Conservation (phyloP, 2,113 vertebrate species). For the Lycocorax pyrrhopterus region DNA sequence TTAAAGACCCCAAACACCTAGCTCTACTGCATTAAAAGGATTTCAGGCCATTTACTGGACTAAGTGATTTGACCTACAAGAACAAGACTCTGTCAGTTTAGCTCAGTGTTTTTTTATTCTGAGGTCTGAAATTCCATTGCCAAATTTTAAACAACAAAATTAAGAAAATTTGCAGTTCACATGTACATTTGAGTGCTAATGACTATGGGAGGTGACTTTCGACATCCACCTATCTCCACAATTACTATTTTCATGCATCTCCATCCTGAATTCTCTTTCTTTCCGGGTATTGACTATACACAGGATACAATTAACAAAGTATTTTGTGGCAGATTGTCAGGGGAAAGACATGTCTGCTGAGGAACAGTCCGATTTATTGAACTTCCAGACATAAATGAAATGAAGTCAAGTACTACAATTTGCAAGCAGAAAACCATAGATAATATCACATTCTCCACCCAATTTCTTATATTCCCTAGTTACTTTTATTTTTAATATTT, state of each 20-base stretch:
- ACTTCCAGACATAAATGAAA: neutral
- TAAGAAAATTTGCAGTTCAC: neutral
- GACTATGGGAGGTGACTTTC: neutral
- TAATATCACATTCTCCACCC: neutral
- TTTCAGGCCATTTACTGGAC: neutral
- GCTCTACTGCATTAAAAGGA: neutral
- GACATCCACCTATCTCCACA: neutral
- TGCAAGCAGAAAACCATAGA: neutral
- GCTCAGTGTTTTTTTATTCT: neutral
- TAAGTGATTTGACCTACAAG: neutral
- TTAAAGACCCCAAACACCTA: neutral
- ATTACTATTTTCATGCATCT: neutral
- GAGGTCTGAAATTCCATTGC: neutral
- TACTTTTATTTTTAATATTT: neutral
- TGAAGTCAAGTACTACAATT: neutral
- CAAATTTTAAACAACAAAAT: neutral
- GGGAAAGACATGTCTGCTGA: neutral
- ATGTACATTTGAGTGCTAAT: neutral
- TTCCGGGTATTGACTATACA: fast-evolving
- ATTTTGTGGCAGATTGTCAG: neutral
- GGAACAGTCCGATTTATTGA: neutral
- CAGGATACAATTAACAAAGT: neutral
- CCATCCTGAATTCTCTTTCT: neutral
- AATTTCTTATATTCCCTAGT: neutral
- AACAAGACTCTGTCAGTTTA: neutral